Base-by-base conservation (phyloP, 2,888 invertebrate species). In the Biston betularia region DNA sequence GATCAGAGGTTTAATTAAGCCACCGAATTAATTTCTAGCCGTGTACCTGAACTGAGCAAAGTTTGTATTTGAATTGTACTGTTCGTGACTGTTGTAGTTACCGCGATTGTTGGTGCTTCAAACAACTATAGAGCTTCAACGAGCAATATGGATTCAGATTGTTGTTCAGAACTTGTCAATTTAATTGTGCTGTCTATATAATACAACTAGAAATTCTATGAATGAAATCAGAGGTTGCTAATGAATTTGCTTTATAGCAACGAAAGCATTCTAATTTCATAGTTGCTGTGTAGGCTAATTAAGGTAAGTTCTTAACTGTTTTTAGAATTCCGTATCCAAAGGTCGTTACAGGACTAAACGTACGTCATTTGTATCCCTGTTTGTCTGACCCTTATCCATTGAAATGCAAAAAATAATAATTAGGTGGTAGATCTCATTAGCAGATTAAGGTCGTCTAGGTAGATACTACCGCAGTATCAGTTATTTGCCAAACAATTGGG, bases 1-100 rank as follows among this genome's bases (percentile, higher is more conserved):
- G 38, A 59, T 44, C 60, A 50, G 50, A 50, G 65, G 55, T 65
- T 65, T 65, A 60, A 65, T 60, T 65, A 60, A 44, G 55, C 60
- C 34, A 60, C 54, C 24, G 60, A 50, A 65, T 54, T 59, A 65
- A 60, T 65, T 65, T 44, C 53, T 14, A 56, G 15, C 35, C 38
- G 45, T 15, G 38, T 49, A 65, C 65, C 65, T 65, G 59, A 54
- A 60, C 49, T 34, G 11, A 54, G 15, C 46, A 35, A 56, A 63
- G 50, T 63, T 63, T 45, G 34, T 44, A 63, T 49, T 63, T 45
- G 34, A 50, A 63, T 49, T 7, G 56, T 56, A 50, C 52, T 50
- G 57, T 57, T n/a, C 8, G 46, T 57, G 63, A 53, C 56, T 44
- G 38, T 45, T 53, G 44, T 34, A 60, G 35, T 38, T 49, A 40